phyloP scores from a whole-genome alignment of 1,140 invertebrate species.

The Pseudomyrmex gracilis region DNA sequence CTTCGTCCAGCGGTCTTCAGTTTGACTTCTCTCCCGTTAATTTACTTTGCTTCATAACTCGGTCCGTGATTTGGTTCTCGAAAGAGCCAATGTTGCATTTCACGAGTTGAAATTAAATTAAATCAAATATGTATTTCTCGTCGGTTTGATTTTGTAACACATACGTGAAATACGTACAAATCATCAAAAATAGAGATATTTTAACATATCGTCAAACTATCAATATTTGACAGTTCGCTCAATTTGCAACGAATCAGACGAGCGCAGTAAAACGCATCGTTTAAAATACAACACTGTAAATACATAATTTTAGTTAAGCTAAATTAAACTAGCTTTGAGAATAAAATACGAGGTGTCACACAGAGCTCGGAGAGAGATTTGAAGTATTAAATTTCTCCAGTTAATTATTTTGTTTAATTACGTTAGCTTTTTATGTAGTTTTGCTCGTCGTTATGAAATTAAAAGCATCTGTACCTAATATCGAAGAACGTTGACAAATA shows the following conservation, averaged over 20 bases:
- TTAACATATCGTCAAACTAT: neutral
- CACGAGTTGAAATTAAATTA: neutral
- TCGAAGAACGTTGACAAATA: neutral
- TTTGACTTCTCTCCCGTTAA: conserved; percentile 11
- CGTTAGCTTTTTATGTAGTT: neutral
- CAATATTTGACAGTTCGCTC: conserved; percentile 8
- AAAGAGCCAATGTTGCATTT: conserved; percentile 1
- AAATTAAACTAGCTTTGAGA: conserved; percentile 7
- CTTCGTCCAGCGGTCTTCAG: neutral
- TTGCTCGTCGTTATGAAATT: neutral
- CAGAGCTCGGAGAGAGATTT: neutral
- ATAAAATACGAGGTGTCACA: neutral
- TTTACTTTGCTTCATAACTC: neutral
- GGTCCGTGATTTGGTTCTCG: too few species aligned
- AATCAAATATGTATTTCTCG: neutral
- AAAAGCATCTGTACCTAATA: neutral
- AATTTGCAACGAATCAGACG: neutral
- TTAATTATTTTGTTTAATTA: too few species aligned
- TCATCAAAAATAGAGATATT: too few species aligned
- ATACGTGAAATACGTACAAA: too few species aligned
- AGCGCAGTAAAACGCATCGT: neutral
- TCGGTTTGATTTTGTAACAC: too few species aligned
- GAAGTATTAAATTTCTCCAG: neutral
- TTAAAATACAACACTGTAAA: neutral
- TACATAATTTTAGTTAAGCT: conserved; percentile 8